Conservation (phyloP, 2,797 vertebrate species). For the Prionace glauca region DNA sequence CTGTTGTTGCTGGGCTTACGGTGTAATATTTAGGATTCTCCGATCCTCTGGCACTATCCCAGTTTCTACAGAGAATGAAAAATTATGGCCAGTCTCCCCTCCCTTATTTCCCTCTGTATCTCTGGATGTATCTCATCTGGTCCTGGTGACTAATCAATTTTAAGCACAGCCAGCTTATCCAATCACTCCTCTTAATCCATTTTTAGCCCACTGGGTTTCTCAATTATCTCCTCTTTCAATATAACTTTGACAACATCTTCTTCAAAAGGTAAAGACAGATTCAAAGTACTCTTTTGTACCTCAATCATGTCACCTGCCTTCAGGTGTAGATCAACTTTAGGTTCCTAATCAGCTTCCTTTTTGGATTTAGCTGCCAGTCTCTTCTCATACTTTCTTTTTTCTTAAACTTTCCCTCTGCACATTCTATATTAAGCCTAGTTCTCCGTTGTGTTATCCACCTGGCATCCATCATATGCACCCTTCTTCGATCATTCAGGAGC, state of each 20-base stretch:
- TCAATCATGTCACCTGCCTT: neutral
- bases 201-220: neutral
- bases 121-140: neutral
- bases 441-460: too few species aligned
- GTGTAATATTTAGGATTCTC: neutral
- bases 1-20: neutral
- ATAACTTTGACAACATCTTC: neutral
- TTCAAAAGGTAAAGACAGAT: neutral
- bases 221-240: neutral
- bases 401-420: neutral
- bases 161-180: neutral
- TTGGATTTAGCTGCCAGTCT: neutral
- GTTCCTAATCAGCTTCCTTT: neutral
- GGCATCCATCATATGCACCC: neutral
- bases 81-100: neutral
- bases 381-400: neutral
- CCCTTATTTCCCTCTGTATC: neutral
- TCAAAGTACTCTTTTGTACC: neutral
- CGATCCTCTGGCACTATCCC: neutral
- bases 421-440: neutral
- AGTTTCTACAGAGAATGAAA: too few species aligned
- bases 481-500: neutral
- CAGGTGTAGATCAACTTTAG: neutral
- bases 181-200: neutral
- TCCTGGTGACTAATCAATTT: neutral